Evolutionary conservation across 2,113 vertebrate species (phyloP).

Genomic region (Hippocampus comes): DNA sequence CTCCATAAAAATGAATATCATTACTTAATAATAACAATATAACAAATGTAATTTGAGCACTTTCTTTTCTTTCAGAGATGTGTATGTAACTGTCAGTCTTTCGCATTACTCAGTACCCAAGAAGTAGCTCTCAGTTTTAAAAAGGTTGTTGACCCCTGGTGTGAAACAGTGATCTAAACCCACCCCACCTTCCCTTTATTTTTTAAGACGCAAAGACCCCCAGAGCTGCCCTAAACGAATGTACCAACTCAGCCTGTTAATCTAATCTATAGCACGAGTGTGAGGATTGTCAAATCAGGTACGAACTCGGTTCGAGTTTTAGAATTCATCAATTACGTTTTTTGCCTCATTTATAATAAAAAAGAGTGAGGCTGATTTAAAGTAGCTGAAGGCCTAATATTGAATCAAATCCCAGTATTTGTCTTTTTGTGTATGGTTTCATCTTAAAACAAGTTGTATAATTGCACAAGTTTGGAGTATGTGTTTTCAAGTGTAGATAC

Average conservation of each 20-base stretch:
- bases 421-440: not conserved
- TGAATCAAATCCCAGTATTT: not conserved
- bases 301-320: not conserved
- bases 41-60: no score
- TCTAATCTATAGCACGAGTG: not conserved
- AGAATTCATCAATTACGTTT: not conserved
- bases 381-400: not conserved
- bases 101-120: no score
- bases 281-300: not conserved
- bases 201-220: conserved; percentile 21
- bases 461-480: not conserved
- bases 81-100: no score
- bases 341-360: not conserved
- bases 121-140: no score
- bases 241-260: conserved; percentile 29
- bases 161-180: not conserved
- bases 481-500: not conserved
- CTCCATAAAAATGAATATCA: no score
- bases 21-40: no score
- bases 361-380: not conserved
- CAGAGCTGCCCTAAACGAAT: conserved; percentile 16
- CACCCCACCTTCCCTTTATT: not conserved
- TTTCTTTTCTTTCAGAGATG: no score
- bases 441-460: no score
- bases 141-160: no score